Evolutionary conservation across 1,140 invertebrate species (phyloP).

Genomic region (Ruditapes philippinarum): DNA sequence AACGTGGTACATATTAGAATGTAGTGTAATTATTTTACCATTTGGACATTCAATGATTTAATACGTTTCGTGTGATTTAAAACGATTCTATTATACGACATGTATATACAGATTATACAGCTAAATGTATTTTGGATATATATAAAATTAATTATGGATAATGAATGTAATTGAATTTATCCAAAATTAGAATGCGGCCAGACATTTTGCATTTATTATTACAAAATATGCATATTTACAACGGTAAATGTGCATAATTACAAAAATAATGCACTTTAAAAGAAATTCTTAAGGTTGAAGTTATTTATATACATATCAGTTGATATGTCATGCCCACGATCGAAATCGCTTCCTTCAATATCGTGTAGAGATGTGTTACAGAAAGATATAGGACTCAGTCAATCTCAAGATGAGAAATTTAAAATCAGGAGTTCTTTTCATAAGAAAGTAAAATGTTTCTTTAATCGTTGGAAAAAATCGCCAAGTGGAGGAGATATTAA

Average conservation of each 20-base stretch:
- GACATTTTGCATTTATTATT: background rate
- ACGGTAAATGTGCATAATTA: no score
- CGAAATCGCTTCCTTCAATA: constrained; percentile 13
- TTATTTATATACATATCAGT: no score
- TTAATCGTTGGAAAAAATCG: background rate
- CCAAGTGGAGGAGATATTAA: background rate
- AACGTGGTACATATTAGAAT: no score
- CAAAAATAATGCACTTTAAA: no score
- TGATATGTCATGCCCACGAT: constrained; percentile 16
- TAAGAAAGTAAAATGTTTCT: background rate
- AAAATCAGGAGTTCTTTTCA: background rate
- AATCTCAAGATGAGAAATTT: background rate
- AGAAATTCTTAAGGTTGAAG: no score
- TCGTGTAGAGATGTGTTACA: background rate
- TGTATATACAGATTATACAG: no score
- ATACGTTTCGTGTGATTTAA: no score
- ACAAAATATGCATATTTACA: background rate
- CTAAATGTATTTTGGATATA: no score
- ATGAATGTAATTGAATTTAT: background rate
- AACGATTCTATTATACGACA: no score
- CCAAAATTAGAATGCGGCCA: background rate
- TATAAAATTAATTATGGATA: no score
- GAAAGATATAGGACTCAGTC: background rate
- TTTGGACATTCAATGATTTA: no score
- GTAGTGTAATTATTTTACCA: no score